Evolutionary conservation across 1,140 invertebrate genomes (phyloP).

Genomic region (Aphelenchoides fujianensis): DNA sequence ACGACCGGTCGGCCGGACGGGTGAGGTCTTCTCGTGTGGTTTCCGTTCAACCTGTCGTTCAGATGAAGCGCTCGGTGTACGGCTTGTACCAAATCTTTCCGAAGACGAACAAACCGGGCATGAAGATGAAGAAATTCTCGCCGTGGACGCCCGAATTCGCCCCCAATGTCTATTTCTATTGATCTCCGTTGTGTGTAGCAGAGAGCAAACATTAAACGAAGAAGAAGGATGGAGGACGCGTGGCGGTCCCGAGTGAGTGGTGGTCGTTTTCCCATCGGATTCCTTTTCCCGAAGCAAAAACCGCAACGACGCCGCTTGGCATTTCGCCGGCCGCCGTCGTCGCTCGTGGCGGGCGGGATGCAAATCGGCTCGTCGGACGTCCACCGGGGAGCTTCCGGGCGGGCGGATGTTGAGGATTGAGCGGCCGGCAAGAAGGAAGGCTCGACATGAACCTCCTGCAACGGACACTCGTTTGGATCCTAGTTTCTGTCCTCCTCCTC

Average conservation of each 20-base stretch:
- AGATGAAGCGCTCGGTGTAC: constrained; percentile 1
- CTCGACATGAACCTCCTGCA: background rate
- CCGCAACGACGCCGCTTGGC: background rate
- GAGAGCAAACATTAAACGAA: background rate
- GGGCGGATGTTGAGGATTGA: background rate
- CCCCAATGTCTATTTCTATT: too few relatives aligned
- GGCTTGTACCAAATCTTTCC: constrained; percentile 10
- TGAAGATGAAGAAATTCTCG: constrained; percentile 5
- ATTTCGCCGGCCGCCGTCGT: background rate
- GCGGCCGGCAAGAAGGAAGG: too few relatives aligned
- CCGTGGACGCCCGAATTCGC: background rate
- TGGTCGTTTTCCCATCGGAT: too few relatives aligned
- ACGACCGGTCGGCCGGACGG: too few relatives aligned
- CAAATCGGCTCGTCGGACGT: background rate
- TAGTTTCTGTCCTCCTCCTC: background rate
- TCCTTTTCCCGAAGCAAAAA: too few relatives aligned
- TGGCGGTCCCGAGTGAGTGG: too few relatives aligned
- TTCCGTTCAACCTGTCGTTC: too few relatives aligned
- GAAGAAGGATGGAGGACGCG: too few relatives aligned
- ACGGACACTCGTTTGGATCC: constrained; percentile 1
- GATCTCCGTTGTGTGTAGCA: too few relatives aligned
- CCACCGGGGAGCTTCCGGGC: too few relatives aligned
- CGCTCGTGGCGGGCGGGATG: background rate
- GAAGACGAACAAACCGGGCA: background rate
- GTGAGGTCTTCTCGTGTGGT: too few relatives aligned